phyloP scores from a whole-genome alignment of 2,113 vertebrate species.

The Suncus etruscus region DNA sequence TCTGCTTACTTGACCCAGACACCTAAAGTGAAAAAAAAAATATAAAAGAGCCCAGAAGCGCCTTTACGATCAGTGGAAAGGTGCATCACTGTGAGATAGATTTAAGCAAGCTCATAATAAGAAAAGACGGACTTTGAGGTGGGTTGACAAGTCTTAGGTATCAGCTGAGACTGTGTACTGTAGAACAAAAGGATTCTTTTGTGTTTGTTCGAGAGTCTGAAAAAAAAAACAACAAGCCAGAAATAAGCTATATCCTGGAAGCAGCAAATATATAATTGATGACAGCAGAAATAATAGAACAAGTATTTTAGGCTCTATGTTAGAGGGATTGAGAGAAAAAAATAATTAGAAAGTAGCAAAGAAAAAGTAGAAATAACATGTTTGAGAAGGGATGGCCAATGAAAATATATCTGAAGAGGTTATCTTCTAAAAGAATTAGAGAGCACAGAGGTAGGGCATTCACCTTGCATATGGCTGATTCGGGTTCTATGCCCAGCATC shows the following conservation, averaged over 20 bases:
- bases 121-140: conserved; percentile 38
- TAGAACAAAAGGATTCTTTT: conserved; percentile 67
- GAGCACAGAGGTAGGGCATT: too few relatives aligned
- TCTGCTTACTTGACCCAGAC: not conserved
- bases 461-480: too few relatives aligned
- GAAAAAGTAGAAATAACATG: conserved; percentile 35
- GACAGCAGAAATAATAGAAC: conserved; percentile 47
- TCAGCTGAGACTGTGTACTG: conserved; percentile 61
- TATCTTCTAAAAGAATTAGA: not conserved
- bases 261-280: conserved; percentile 63
- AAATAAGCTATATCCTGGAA: not conserved
- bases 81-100: not conserved
- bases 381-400: conserved; percentile 10
- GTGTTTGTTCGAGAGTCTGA: conserved; percentile 61
- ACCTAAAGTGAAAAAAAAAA: not conserved
- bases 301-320: conserved; percentile 47
- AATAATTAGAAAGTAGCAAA: conserved; percentile 53
- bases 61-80: not conserved
- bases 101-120: not conserved
- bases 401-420: not conserved
- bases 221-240: conserved; percentile 57
- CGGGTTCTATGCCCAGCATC: too few relatives aligned
- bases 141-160: conserved; percentile 42
- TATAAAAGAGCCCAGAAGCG: conserved; percentile 18
- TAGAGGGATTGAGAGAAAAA: conserved; percentile 42